Conservation (phyloP, 1,140 invertebrate species). For the Hyphantria cunea region DNA sequence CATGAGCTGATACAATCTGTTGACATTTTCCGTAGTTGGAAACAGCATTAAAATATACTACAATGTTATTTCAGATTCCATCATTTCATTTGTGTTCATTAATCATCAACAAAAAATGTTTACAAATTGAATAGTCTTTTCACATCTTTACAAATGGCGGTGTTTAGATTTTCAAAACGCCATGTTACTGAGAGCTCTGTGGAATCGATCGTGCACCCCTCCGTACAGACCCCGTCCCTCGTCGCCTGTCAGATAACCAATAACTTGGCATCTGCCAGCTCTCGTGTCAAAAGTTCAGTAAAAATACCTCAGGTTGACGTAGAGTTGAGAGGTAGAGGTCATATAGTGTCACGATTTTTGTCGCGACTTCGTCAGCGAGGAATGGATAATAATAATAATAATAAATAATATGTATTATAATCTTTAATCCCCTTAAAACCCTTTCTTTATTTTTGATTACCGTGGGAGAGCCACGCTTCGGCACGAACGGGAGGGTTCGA, state of each 20-base stretch:
- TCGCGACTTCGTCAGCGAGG: too few relatives aligned
- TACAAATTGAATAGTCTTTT: slow-evolving; percentile 9
- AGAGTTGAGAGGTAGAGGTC: too few relatives aligned
- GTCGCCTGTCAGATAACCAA: slow-evolving; percentile 40
- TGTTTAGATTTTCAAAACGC: slow-evolving; percentile 15
- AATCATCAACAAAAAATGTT: slow-evolving; percentile 1
- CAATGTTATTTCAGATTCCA: background rate
- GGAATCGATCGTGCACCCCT: slow-evolving; percentile 19
- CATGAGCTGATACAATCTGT: too few relatives aligned
- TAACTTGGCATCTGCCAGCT: slow-evolving; percentile 41
- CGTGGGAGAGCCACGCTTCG: too few relatives aligned
- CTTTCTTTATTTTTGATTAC: too few relatives aligned
- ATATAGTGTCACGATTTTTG: background rate
- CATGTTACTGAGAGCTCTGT: slow-evolving; percentile 12
- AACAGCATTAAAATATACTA: background rate
- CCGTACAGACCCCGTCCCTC: slow-evolving; percentile 3
- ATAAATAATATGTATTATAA: too few relatives aligned
- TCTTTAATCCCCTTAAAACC: too few relatives aligned
- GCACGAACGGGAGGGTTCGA: too few relatives aligned
- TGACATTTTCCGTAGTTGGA: too few relatives aligned
- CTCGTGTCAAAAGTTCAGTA: slow-evolving; percentile 34
- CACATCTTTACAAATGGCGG: slow-evolving; percentile 11
- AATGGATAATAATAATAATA: too few relatives aligned
- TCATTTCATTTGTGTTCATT: background rate
- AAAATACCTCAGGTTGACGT: slow-evolving; percentile 5